Evolutionary conservation across 1,140 invertebrate species (phyloP), one percentile per base, ranked within the genome.

Genomic region (Adoxophyes honmai): DNA sequence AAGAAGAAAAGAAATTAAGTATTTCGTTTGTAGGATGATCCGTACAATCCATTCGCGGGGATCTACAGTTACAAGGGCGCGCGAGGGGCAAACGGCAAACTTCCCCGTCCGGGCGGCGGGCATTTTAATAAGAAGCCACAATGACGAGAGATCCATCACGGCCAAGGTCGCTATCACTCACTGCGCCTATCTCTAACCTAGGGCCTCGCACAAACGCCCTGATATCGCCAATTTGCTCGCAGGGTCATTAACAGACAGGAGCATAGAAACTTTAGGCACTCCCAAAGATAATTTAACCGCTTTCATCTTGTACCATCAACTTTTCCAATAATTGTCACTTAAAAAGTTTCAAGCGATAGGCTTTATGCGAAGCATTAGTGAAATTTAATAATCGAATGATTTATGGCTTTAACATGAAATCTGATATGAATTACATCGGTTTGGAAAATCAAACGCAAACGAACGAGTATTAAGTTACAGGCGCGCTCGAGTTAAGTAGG

Each of bases 151-250:
- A 71, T 75, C 60, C 68, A 71, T 76, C 68, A 77, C 51, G 44
- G 57, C 37, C 39, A 64, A 69, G 62, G 65, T 63, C 57, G 59
- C 54, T 66, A 75, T 75, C 73, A 68, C 57, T 77, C 72, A 75
- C 53, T 48, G 61, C 42, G 39, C 16, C 52, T 53, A 34, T 63
- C 57, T 58, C 59, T 62, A 65, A 58, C 56, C 55, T 55, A 66
- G 62, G 35, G 52, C 60, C 58, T 52, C 38, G 36, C 51, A 36
- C 35, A 57, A 61, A 62, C 56, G 38, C 42, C 16, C 38, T 53
- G 59, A 51, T 61, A 44, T 39, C 34, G 33, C 13, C 36, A 62
- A 51, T 73, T 68, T 9, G 9, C 39, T 21, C 48, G 37, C 52
- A 38, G 56, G 65, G 59, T 69, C 64, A 61, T 69, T 67, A 28